Evolutionary conservation across 1,140 invertebrate genomes (phyloP), one percentile per base, ranked within the genome.

Genomic region (Orchesella cincta): DNA sequence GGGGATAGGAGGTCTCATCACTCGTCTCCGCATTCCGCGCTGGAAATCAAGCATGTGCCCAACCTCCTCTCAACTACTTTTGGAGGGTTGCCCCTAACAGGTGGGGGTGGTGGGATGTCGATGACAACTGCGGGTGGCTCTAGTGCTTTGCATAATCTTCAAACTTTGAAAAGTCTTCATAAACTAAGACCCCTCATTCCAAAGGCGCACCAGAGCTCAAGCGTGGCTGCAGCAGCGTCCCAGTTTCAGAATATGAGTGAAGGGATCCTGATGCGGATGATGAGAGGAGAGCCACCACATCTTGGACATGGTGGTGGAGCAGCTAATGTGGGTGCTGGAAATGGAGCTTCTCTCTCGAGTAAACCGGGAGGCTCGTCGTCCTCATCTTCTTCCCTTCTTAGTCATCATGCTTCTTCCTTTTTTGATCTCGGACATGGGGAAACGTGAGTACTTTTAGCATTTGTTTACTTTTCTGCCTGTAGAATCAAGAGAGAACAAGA

Each of bases 261-360:
- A 54, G 81, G 79, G 0, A 82, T 82, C 52, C 62, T 82, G 3
- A 75, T 78, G 54, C 36, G 81, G 34, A 82, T 82, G 78, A 82
- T 82, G 81, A 35, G 75, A 74, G 34, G 39, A 1, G 80, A 81
- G 35, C 80, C 80, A 33, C 57, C 79, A 5, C 74, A 80, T n/a
- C 78, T 76, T 35, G 73, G 70, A 1, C 28, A 29, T 33, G 36
- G 33, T 36, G 70, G 70, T 12, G 64, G 64, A 70, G 64, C 5
- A 29, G 31, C 26, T 34, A 33, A 3, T 33, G 64, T 29, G 5
- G 64, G 64, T 14, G 33, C 26, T 70, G 33, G 28, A 28, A 70
- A 29, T 33, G 33, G 14, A 16, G 64, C 12, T n/a, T 46, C 39
- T 20, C 62, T 67, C 28, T 8, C 26, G 33, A 33, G 31, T 29